Evolutionary conservation across 2,888 invertebrate genomes (phyloP), one percentile per base, ranked within the genome.

Genomic region (Agelastica alni): DNA sequence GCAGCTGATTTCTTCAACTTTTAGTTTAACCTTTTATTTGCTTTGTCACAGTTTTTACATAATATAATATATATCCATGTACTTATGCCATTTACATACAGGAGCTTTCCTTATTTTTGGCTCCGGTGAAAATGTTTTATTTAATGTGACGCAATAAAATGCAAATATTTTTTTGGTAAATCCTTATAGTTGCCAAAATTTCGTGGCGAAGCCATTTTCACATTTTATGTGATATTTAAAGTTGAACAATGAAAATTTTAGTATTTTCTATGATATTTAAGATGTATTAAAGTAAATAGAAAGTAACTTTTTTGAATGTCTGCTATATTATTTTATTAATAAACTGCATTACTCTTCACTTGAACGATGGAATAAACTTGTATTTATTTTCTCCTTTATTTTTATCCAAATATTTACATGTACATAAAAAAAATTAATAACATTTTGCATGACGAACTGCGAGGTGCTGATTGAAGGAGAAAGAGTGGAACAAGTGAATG

Each of bases 171-270:
- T 59, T 54, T 58, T 58, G 47, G 51, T 53, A 52, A 53, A 17
- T 39, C 47, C 34, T 37, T 39, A 41, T 51, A 44, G 48, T 60
- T 55, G 46, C 46, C 51, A 47, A 48, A 58, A 55, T 54, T 57
- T 31, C 37, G 48, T 41, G 54, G 57, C 53, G 59, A 59, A 63
- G 63, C 62, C 65, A 64, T 63, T 58, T 65, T 63, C 58, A 63
- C 65, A 62, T 56, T 56, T 51, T 57, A 58, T 65, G 65, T 67
- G 64, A 67, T 67, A 64, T 64, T 54, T 59, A 53, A 62, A 60
- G 48, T 39, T 48, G 30, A 48, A 48, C 53, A 54, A 57, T 60
- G 55, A 60, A 62, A 62, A 48, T 53, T 47, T 56, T 59, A 58
- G 54, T 43, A 48, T 51, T 57, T 57, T 57, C 42, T 51, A 57